Base-by-base conservation (phyloP, 2,797 vertebrate species). In the Peromyscus attwateri region DNA sequence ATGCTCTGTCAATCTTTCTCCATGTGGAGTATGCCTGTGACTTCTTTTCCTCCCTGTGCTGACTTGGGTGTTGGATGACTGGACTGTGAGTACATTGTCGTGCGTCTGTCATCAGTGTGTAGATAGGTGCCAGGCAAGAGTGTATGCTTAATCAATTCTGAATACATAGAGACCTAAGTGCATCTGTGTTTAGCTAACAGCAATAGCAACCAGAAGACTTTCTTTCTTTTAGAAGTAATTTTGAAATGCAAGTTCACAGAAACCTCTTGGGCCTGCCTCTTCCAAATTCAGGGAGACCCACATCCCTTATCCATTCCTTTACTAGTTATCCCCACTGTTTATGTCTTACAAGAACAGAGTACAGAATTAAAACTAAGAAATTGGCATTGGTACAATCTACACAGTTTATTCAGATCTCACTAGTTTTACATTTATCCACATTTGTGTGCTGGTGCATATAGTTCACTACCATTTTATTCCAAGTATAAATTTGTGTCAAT, bases 211-310 rank as follows among this genome's bases (percentile, higher is more conserved):
- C 16, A 3, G 57, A 4, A 87, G 52, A 1, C 27, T 55, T 90
- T 90, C 40, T 95, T 95, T 83, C 49, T 68, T 34, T n/a, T 17
- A 66, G 40, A 91, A 70, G 70, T 14, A n/a, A 60, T 64, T 85
- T 96, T 77, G n/a, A 89, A 79, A n/a, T 85, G 11, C 2, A 76
- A 10, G 1, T 76, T 91, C 23, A 83, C 31, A 76, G 37, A n/a
- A 83, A 77, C 84, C 9, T 3, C 4, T 6, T 14, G 17, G 3
- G 5, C 0, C 3, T 64, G 37, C 17, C 3, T 2, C 0, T 14
- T 6, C 23, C 34, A 46, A 34, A 27, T 49, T 31, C 37, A 92
- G 75, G 27, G 11, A 14, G 3, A 70, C 81, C 31, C 3, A 21
- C 3, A 55, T 81, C n/a, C 75, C 27, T 37, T 84, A 19, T 21